These are phyloP conservation scores for Petrolisthes manimaculis DNA, from an alignment of 2,888 invertebrate genomes.

Conservation along the genomic window DNA sequence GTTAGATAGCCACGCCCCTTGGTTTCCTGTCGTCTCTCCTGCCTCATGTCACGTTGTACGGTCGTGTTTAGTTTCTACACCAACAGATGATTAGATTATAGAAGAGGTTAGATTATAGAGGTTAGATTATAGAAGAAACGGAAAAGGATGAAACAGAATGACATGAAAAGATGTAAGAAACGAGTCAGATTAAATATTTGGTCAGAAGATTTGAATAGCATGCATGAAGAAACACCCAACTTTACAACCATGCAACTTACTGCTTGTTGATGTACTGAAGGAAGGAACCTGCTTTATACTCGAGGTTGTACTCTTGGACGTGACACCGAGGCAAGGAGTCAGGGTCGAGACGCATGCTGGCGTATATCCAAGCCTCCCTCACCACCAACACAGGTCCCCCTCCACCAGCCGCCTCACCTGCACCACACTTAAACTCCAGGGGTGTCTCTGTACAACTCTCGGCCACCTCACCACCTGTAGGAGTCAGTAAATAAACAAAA, in stretches of 20 bases:
- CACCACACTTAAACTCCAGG: slow-evolving; percentile 13
- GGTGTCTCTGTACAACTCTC: slow-evolving; percentile 40
- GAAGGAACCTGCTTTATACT: slow-evolving; percentile 48
- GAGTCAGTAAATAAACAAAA: no score
- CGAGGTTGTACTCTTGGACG: slow-evolving; percentile 45
- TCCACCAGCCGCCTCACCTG: not conserved
- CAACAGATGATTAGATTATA: no score
- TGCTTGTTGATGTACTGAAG: slow-evolving; percentile 60
- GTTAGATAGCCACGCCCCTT: no score
- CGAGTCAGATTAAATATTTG: not conserved
- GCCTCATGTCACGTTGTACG: no score
- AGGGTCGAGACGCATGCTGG: not conserved
- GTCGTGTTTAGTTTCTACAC: no score
- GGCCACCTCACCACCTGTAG: slow-evolving; percentile 14
- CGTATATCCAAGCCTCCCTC: slow-evolving; percentile 50
- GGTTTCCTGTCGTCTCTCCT: no score
- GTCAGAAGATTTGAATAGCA: not conserved
- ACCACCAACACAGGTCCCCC: slow-evolving; percentile 16
- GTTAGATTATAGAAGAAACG: not conserved
- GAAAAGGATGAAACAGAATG: not conserved
- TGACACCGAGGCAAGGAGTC: slow-evolving; percentile 17
- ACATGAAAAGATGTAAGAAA: not conserved
- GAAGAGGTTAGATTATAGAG: not conserved
- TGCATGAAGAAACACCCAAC: not conserved
- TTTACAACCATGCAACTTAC: slow-evolving; percentile 35